Base-by-base conservation (phyloP, 2,113 vertebrate genomes). In the Oplegnathus fasciatus region DNA sequence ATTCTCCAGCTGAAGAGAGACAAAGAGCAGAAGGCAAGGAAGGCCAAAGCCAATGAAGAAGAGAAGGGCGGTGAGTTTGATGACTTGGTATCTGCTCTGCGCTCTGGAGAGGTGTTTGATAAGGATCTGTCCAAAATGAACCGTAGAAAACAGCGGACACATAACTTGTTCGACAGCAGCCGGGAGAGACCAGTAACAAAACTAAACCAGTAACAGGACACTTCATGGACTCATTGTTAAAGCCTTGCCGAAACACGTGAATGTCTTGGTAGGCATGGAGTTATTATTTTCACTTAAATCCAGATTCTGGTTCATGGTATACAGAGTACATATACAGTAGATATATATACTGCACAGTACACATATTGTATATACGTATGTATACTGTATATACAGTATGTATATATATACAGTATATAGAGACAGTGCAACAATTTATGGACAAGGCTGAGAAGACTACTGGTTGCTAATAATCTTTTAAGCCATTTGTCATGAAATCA, bases 21-120 rank as follows among this genome's bases (percentile, higher is more conserved):
- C 4, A 37, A 83, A 22, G 91, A 90, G 67, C 80, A 69, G 82
- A 93, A 85, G 69, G 28, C 42, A 1, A 89, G 14, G 76, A 89
- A 76, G 14, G 11, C 75, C 62, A 69, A 55, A 68, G 48, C 57
- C 0, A 37, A 71, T 2, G 75, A 58, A 60, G 78, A 72, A 30
- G 84, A 89, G 17, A 83, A 82, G 26, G 50, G 75, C 0, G 88
- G 92, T 0, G 88, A 92, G 62, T 93, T 93, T 2, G 92, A 93
- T 10, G 92, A 92, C 86, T 6, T 93, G 80, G 92, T 93, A 57
- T 92, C 91, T 0, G 91, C 92, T 3, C 86, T 93, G 72, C 88
- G 87, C 46, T 91, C 92, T 2, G 92, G 88, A 44, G 88, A 92
- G 18, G 78, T 92, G 65, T 93, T 93, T 4, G 82, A 93, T 4